Conservation (phyloP, 2,888 invertebrate genomes). For the Arge pagana region DNA sequence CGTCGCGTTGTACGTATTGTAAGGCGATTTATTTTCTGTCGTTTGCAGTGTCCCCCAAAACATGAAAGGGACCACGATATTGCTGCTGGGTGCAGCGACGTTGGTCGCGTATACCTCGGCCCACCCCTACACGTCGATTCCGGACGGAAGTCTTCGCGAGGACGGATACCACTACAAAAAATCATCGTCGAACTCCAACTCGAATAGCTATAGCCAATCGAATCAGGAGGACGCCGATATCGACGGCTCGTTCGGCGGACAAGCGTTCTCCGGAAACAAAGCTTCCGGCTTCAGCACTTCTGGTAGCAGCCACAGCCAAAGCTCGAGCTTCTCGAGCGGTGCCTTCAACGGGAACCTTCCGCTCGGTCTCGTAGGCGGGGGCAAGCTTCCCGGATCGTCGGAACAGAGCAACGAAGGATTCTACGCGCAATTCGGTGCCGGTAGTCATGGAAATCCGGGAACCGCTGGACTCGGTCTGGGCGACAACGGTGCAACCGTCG, state of each 20-base stretch:
- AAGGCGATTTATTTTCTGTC: not conserved
- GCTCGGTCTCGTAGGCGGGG: constrained; percentile 10
- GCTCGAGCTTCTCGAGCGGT: constrained; percentile 28
- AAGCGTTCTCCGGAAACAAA: constrained; percentile 28
- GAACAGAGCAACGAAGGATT: not conserved
- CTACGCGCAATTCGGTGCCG: constrained; percentile 19
- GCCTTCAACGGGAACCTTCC: constrained; percentile 30
- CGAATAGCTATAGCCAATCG: constrained; percentile 31
- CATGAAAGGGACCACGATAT: constrained; percentile 38
- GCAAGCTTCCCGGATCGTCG: not conserved
- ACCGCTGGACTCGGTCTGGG: constrained; percentile 24
- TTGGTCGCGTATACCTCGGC: constrained; percentile 33
- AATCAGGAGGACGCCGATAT: constrained; percentile 32
- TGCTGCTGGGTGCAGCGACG: constrained; percentile 37
- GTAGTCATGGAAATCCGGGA: constrained; percentile 26
- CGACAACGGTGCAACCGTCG: constrained; percentile 1
- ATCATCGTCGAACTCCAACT: constrained; percentile 32
- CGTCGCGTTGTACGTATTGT: no score
- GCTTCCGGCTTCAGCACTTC: constrained; percentile 29
- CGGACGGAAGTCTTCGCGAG: constrained; percentile 25
- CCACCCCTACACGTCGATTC: constrained; percentile 35
- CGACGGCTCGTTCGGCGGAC: constrained; percentile 29
- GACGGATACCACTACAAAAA: constrained; percentile 27
- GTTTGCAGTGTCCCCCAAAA: constrained; percentile 32
- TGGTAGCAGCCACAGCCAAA: constrained; percentile 29